Percentiles rank a stretch among this genome's conserved stretches.
phyloP scores from a whole-genome alignment of 2,797 vertebrate genomes.

The Uromys caudimaculatus region DNA sequence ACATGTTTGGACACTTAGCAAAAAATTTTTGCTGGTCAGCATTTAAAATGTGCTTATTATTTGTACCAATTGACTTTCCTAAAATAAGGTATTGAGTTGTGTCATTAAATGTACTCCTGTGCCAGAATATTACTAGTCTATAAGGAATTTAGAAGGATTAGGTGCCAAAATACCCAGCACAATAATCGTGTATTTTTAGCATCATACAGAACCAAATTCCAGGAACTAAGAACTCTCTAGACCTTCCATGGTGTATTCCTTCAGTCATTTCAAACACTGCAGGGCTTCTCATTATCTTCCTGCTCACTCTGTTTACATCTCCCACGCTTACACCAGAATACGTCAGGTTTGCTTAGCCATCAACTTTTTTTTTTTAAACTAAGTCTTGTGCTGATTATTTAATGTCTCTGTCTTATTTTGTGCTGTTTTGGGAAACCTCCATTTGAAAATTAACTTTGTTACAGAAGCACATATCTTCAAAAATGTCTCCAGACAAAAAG shows the following conservation, averaged over 20 bases:
- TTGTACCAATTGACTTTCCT: constrained; percentile 83
- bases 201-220: constrained; percentile 74
- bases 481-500: constrained; percentile 91
- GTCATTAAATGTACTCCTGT: too few species aligned
- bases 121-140: too few species aligned
- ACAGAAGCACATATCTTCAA: constrained; percentile 91
- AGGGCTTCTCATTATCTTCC: too few species aligned
- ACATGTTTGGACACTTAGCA: constrained; percentile 84
- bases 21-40: constrained; percentile 86
- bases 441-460: constrained; percentile 85
- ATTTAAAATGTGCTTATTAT: constrained; percentile 84
- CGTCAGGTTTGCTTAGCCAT: too few species aligned
- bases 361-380: too few species aligned
- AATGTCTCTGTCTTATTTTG: too few species aligned
- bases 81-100: constrained; percentile 85
- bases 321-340: too few species aligned
- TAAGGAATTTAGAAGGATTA: constrained; percentile 85
- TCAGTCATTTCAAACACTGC: too few species aligned
- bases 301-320: too few species aligned
- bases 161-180: constrained; percentile 89
- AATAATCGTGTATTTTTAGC: constrained; percentile 82
- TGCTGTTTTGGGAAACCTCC: constrained; percentile 81
- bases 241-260: constrained; percentile 80
- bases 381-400: too few species aligned
- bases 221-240: constrained; percentile 84